Evolutionary conservation across 2,888 invertebrate species (phyloP).

Genomic region (Orchesellides sinensis): DNA sequence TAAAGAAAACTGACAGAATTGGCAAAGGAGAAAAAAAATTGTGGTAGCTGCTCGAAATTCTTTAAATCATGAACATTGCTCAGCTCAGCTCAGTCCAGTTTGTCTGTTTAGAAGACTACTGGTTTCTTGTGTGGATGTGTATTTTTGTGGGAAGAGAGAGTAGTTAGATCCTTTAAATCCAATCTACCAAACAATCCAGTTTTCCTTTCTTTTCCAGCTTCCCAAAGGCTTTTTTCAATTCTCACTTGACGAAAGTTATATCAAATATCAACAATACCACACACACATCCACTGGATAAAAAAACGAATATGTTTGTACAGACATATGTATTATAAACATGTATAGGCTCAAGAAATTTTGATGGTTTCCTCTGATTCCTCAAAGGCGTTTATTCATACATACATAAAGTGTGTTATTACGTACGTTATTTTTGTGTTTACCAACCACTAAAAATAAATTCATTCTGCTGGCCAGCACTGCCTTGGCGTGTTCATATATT

Average conservation of each 20-base stretch:
- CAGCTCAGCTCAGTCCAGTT: neutral
- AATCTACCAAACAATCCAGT: slow-evolving; percentile 61
- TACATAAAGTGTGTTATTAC: too few species aligned
- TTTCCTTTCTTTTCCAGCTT: slow-evolving; percentile 23
- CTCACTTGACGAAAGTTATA: slow-evolving; percentile 50
- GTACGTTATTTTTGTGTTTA: too few species aligned
- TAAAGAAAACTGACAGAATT: slow-evolving; percentile 38
- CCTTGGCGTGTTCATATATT: too few species aligned
- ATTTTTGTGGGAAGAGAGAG: neutral
- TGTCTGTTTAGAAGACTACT: too few species aligned
- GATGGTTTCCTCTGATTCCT: neutral
- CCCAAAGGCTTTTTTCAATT: slow-evolving; percentile 54
- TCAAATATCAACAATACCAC: slow-evolving; percentile 32
- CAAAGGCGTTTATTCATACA: slow-evolving; percentile 5
- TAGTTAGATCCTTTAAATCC: slow-evolving; percentile 48
- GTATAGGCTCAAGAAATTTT: neutral
- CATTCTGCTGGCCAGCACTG: too few species aligned
- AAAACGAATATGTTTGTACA: too few species aligned
- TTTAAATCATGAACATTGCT: slow-evolving; percentile 39
- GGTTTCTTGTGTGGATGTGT: neutral
- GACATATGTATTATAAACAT: too few species aligned
- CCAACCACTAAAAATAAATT: too few species aligned
- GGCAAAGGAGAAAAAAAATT: slow-evolving; percentile 35
- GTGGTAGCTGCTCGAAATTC: slow-evolving; percentile 47
- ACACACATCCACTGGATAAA: too few species aligned